Base-by-base conservation (phyloP, 2,113 vertebrate species). In the Mirounga angustirostris region DNA sequence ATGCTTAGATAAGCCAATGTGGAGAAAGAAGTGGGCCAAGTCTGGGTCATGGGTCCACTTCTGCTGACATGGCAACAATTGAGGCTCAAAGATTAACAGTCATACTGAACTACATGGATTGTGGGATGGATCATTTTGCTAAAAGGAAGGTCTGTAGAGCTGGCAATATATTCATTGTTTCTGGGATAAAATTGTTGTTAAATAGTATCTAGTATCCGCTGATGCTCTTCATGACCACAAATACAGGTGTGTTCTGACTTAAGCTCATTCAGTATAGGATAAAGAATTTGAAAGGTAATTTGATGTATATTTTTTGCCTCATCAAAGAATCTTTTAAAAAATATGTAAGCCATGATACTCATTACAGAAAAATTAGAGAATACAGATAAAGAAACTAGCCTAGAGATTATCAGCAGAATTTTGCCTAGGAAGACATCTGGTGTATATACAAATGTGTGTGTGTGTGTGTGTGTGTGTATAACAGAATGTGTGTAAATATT, bases 311-410 rank as follows among this genome's bases (percentile, higher is more conserved):
- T 54, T 91, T 89, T 88, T 65, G 36, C 40, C 40, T 94, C 73
- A 56, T 59, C 67, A 74, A 14, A 79, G 69, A 88, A 78, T 96
- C 33, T 82, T 82, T 82, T 14, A 63, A 90, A 85, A 84, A 89
- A 36, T 30, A 91, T 2, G 1, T 82, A 76, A 52, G 26, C 30
- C 65, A 11, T 82, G 54, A n/a, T 95, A 83, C 2, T 73, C 21
- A 67, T 54, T 94, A 89, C 43, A 91, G 50, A 79, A 86, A 95
- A 93, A 94, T 50, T 67, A 81, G 65, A 50, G 91, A 95, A 83
- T 91, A 96, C 40, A 69, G 58, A 46, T 63, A 79, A 71, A 86
- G 26, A 85, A 94, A 90, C 36, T 63, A 89, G 36, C 33, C 28
- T 95, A 78, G 30, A 87, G n/a, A 83, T 71, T 84, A 58, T 58